phyloP scores from a whole-genome alignment of 2,113 vertebrate genomes.

The Myiagra hebetior region DNA sequence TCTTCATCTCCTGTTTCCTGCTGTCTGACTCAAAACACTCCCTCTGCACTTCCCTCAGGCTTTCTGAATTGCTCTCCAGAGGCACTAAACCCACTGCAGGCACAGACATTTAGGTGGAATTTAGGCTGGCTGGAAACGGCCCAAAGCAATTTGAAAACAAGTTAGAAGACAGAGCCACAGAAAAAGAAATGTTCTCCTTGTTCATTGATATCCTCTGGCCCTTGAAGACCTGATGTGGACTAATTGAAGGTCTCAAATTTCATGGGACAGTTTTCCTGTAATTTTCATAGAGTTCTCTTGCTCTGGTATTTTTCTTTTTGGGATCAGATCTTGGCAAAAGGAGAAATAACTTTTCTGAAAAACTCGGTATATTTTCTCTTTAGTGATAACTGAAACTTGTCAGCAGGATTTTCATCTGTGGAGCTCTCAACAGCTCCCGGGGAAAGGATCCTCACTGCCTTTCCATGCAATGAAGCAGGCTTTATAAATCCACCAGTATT shows the following conservation, averaged over 20 bases:
- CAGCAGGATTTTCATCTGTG: background rate
- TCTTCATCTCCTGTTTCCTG: background rate
- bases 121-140: background rate
- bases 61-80: background rate
- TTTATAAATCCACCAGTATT: background rate
- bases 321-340: background rate
- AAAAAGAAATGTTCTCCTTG: background rate
- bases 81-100: background rate
- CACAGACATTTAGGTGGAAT: background rate
- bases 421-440: background rate
- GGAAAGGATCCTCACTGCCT: background rate
- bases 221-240: background rate
- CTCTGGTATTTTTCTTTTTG: background rate
- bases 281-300: background rate
- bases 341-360: background rate
- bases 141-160: background rate
- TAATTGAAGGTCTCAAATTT: background rate
- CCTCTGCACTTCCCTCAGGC: background rate
- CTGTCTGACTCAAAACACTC: background rate
- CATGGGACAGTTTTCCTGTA: background rate
- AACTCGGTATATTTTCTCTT: background rate
- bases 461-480: background rate
- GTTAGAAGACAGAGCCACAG: background rate
- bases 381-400: background rate
- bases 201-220: background rate